Base-by-base conservation (phyloP, 1,140 invertebrate species). In the Drosophila aff. region DNA sequence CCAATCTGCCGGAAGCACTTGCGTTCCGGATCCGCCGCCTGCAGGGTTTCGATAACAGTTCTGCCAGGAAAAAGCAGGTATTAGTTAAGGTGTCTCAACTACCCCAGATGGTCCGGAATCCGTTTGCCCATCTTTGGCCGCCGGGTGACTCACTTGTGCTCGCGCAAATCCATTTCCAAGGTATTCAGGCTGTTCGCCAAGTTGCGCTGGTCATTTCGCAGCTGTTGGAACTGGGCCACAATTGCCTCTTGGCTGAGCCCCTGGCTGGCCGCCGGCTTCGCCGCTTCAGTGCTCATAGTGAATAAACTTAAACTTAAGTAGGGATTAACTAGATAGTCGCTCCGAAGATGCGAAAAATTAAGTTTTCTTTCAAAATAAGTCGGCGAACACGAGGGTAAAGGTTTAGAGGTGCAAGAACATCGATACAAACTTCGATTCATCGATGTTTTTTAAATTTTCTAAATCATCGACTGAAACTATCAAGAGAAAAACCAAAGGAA, bases 1-100 rank as follows among this genome's bases (percentile, higher is more conserved):
- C 98, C 98, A 75, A 99, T 96, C 94, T 99, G 96, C 87, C 98
- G 95, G 92, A 97, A 99, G 93, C 98, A 99, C 93, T 98, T 98
- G 81, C 98, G 95, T 50, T 96, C 95, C 23, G 95, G 95, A 81
- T 98, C 96, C 4, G 98, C 96, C 59, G 96, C 96, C 93, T 98
- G 96, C 47, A 99, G 93, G 31, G 98, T 98, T 81, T 99, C 98
- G 82, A 99, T 97, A 10, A 99, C 98, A 89, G 99, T 96, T 93
- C 98, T 99, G 93, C 80, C 23, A 3, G 31, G 10, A 13, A 52
- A 63, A 44, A 2, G 11, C 0, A 5, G 15, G 38, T 26, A 52
- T 64, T 63, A 28, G 57, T 73, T 52, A n/a, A 23, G 21, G 47
- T 57, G 50, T 65, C 55, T 61, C 28, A 73, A 65, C 58, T 18